These are phyloP conservation scores for Girardinichthys multiradiatus DNA, from an alignment of 2,113 vertebrate species.

Conservation along the genomic window DNA sequence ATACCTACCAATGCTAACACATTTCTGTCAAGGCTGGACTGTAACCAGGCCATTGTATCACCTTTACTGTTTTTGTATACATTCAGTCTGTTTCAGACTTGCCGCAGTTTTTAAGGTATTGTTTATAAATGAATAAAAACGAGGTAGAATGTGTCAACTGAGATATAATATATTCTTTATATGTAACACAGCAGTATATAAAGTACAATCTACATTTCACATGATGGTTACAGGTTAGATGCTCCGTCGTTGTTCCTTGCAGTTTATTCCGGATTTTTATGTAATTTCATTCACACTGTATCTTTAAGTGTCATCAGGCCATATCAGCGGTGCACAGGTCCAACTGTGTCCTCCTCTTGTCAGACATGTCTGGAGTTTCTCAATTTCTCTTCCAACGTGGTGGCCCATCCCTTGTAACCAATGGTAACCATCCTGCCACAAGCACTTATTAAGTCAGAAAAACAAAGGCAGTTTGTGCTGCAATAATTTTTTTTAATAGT, in stretches of 20 bases:
- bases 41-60: no score
- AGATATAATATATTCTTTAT: no score
- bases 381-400: constrained; percentile 11
- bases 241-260: neutral
- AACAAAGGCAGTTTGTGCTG: constrained; percentile 41
- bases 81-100: no score
- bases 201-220: no score
- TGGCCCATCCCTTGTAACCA: constrained; percentile 43
- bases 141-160: no score
- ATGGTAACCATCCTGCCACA: constrained; percentile 43
- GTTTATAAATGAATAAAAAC: no score
- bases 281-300: neutral
- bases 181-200: neutral
- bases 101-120: no score
- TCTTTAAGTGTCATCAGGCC: neutral
- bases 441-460: constrained; percentile 45
- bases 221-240: no score
- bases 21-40: no score
- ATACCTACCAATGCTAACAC: no score
- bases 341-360: neutral
- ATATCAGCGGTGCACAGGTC: neutral
- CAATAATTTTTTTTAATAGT: constrained; percentile 43
- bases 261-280: neutral
- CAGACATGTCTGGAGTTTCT: constrained; percentile 3
- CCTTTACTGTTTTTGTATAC: no score